phyloP scores from a whole-genome alignment of 2,888 invertebrate genomes.

The Lepidonotus clava region DNA sequence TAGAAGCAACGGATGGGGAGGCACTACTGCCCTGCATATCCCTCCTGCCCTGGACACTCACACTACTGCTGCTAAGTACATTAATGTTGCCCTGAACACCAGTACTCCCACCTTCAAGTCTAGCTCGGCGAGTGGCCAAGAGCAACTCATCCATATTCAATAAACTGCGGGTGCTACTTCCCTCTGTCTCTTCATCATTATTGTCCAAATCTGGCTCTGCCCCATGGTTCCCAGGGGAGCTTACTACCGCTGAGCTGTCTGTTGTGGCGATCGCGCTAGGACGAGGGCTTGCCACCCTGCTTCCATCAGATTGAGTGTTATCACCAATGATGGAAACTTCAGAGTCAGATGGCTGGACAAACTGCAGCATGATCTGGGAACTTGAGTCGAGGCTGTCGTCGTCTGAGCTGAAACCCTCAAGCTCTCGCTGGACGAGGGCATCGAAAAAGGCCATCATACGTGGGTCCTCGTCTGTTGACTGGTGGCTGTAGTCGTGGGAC shows the following conservation, averaged over 20 bases:
- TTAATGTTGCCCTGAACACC: no score
- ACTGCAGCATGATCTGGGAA: slow-evolving; percentile 1
- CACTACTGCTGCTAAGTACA: no score
- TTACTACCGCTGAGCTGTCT: background rate
- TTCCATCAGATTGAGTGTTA: slow-evolving; percentile 29
- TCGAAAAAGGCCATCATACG: slow-evolving; percentile 99
- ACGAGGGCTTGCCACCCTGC: background rate
- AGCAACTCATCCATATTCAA: background rate
- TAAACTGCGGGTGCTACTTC: background rate
- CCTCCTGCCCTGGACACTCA: no score
- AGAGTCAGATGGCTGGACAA: slow-evolving; percentile 29
- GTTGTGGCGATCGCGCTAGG: background rate
- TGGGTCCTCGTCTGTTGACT: slow-evolving; percentile 91
- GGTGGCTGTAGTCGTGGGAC: slow-evolving; percentile 92
- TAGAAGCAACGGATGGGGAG: background rate
- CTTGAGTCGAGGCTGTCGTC: slow-evolving; percentile 62
- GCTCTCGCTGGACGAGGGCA: slow-evolving; percentile 93
- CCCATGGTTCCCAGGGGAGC: no score
- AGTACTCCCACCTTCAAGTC: background rate
- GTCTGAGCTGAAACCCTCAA: slow-evolving; percentile 84
- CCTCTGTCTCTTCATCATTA: background rate
- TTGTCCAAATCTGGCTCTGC: background rate
- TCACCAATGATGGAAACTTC: slow-evolving; percentile 11
- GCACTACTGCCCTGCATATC: background rate
- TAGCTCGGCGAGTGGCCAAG: background rate